phyloP scores from a whole-genome alignment of 64 coral and sea anemone genomes.

The Anthopleura sola region DNA sequence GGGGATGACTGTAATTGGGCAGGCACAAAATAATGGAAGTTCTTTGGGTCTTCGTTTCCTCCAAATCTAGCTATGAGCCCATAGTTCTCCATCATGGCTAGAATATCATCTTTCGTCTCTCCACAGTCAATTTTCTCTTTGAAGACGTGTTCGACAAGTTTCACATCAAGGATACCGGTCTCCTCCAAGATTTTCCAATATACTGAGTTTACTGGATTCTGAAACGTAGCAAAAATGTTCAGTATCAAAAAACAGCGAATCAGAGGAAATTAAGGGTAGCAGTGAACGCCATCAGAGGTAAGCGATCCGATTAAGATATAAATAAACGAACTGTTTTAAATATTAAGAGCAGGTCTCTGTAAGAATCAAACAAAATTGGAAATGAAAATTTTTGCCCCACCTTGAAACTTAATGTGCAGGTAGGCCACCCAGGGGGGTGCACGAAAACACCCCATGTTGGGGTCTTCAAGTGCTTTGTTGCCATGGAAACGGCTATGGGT shows the following conservation, averaged over 20 bases:
- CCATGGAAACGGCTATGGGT: no score
- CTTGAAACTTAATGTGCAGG: no score
- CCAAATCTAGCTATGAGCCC: constrained; percentile 41
- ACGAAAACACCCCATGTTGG: no score
- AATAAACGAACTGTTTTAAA: no score
- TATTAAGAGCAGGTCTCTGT: no score
- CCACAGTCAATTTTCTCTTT: constrained; percentile 7
- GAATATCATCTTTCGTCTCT: constrained; percentile 27
- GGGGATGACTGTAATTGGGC: constrained; percentile 41
- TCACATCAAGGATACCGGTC: constrained; percentile 36
- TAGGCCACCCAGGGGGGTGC: no score
- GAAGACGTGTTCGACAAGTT: constrained; percentile 47
- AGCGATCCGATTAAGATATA: no score
- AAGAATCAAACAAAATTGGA: no score
- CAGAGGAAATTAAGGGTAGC: no score
- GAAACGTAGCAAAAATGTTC: not conserved
- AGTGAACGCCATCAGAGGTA: no score
- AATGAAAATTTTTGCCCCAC: no score
- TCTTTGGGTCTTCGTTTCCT: not conserved
- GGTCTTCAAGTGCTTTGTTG: no score
- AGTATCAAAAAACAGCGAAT: not conserved
- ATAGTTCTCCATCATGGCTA: constrained; percentile 60
- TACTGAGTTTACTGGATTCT: constrained; percentile 22
- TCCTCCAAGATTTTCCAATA: constrained; percentile 37
- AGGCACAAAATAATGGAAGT: constrained; percentile 34